Conservation (phyloP, 1,140 invertebrate species). For the Heliconius hermathena region DNA sequence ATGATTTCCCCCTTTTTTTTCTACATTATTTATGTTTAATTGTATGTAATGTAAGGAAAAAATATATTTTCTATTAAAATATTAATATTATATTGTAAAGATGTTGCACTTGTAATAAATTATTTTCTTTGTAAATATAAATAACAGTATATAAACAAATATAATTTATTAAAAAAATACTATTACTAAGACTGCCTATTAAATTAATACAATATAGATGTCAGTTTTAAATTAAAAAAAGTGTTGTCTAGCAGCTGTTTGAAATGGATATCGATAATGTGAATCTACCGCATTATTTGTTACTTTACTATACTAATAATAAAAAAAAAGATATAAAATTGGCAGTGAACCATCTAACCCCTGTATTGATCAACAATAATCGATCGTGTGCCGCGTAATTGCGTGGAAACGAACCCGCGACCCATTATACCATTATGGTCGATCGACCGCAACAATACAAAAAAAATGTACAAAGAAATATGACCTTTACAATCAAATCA, state of each 20-base stretch:
- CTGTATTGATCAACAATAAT: conserved; percentile 80
- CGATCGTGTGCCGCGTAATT: conserved; percentile 81
- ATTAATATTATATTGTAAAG: neutral
- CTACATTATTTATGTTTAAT: neutral
- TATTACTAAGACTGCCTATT: neutral
- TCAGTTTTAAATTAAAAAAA: conserved; percentile 1
- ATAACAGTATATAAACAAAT: too few relatives aligned
- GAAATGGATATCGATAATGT: conserved; percentile 60
- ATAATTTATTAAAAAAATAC: too few relatives aligned
- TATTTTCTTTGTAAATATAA: too few relatives aligned
- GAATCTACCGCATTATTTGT: conserved; percentile 66
- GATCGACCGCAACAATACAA: conserved; percentile 77
- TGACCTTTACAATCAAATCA: conserved; percentile 8
- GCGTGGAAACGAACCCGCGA: conserved; percentile 73
- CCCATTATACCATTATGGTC: conserved; percentile 79
- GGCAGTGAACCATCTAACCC: conserved; percentile 78
- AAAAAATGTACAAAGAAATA: conserved; percentile 34
- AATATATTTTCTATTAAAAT: neutral
- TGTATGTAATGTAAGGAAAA: neutral
- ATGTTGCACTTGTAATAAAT: neutral
- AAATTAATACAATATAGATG: conserved; percentile 7
- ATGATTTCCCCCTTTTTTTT: neutral
- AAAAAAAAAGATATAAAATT: conserved; percentile 77
- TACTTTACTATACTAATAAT: conserved; percentile 64
- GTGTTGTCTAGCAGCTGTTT: conserved; percentile 40